These are phyloP conservation scores for Sphecodes monilicornis DNA, from an alignment of 2,888 invertebrate species.

Conservation along the genomic window DNA sequence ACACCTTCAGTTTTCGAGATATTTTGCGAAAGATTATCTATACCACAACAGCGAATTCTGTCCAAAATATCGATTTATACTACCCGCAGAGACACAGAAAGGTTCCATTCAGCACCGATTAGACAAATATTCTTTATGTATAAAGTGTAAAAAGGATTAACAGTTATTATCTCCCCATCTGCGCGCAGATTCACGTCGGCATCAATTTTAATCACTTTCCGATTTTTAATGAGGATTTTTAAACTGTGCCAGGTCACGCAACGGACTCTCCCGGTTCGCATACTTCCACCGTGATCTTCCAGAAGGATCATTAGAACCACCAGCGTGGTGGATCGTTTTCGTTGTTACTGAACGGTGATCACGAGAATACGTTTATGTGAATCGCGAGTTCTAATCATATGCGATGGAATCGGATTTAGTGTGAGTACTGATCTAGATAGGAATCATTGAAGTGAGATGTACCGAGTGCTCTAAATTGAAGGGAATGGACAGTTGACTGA, in stretches of 20 bases:
- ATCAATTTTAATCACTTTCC: constrained; percentile 49
- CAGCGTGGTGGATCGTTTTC: not conserved
- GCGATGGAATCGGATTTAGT: not conserved
- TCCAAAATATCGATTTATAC: no score
- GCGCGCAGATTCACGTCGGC: constrained; percentile 39
- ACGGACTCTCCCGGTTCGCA: not conserved
- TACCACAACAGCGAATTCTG: no score
- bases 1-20: no score
- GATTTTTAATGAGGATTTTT: constrained; percentile 45
- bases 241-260: constrained; percentile 35
- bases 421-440: not conserved
- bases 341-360: constrained; percentile 2
- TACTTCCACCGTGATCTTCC: not conserved
- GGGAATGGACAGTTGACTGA: no score
- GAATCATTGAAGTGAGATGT: not conserved
- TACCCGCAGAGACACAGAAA: no score
- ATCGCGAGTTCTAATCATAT: constrained; percentile 7
- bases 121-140: no score
- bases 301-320: not conserved
- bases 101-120: no score
- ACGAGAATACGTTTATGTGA: constrained; percentile 5
- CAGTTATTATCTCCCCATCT: constrained; percentile 33
- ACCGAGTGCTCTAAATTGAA: not conserved
- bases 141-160: constrained; percentile 24
- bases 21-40: no score